Conservation (phyloP, 92 coral and sea anemone species). For the Porites cylindrica region DNA sequence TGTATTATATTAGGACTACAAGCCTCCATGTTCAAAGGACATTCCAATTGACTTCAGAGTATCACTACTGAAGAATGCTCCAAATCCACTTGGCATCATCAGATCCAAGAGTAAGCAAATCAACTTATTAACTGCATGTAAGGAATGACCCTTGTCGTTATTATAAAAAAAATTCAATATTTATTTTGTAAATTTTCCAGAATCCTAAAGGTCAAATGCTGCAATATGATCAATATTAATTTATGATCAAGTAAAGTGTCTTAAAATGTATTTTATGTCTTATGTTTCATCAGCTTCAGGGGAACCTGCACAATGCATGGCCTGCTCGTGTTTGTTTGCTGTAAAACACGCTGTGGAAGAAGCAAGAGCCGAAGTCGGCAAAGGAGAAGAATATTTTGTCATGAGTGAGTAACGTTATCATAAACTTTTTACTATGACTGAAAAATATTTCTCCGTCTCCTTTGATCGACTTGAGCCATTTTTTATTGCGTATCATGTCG, state of each 20-base stretch:
- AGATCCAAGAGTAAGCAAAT: conserved; percentile 82
- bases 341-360: conserved; percentile 92
- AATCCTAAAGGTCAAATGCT: too few species aligned
- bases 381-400: conserved; percentile 78
- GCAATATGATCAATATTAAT: too few species aligned
- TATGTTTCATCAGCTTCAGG: conserved; percentile 71
- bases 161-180: too few species aligned
- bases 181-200: too few species aligned
- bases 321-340: conserved; percentile 86
- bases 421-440: too few species aligned
- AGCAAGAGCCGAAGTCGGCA: conserved; percentile 83
- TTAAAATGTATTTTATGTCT: background rate
- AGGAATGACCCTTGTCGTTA: background rate
- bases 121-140: too few species aligned
- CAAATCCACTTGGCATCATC: conserved; percentile 83
- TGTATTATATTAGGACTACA: conserved; percentile 74
- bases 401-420: conserved; percentile 56
- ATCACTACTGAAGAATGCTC: conserved; percentile 82
- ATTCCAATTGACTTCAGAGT: conserved; percentile 93
- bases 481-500: too few species aligned
- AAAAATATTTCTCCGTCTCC: background rate
- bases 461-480: too few species aligned
- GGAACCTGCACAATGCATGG: conserved; percentile 92
- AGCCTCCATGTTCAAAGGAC: conserved; percentile 93
- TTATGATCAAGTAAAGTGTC: too few species aligned